Base-by-base conservation (phyloP, 1,140 invertebrate genomes). In the Drosophila kanapiae region DNA sequence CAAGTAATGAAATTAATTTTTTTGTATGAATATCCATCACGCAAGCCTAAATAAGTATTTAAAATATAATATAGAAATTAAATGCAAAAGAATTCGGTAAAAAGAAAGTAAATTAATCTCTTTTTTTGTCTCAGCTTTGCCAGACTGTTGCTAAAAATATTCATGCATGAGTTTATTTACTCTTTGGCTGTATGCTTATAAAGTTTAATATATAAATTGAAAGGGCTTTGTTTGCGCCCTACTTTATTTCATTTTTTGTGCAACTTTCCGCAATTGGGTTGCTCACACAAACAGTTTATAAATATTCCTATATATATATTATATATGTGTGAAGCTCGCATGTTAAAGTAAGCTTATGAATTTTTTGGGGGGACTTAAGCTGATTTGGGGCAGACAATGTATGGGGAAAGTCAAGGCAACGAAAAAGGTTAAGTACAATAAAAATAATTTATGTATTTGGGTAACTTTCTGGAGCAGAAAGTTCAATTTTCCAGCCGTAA, bases 391-490 rank as follows among this genome's bases (percentile, higher is more conserved):
- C 51, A 72, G 43, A 59, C 53, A 72, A 38, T 54, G 31, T 37
- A 23, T 18, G 48, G n/a, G 23, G 27, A 23, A 37, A 72, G 69
- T 71, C 67, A 59, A 72, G 69, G 69, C 69, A 72, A 31, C 40
- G 43, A 60, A 72, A 72, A 72, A 72, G 69, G 69, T 72, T 72
- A 72, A 72, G 69, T 72, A 72, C 69, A 72, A 72, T 60, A 71
- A 72, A 72, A 72, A 72, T 72, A 72, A 72, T 72, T 72, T 72
- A 72, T 72, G 67, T 60, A 72, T 72, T 72, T 72, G 69, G 67
- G 69, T 13, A 43, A 51, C 69, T 72, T 72, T 72, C 14, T 59
- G 31, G 45, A 37, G 45, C 69, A 37, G 53, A 72, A 72, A 72
- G 68, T 72, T 72, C 53, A 47, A 71, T 59, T 49, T 69, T 37